A percentile compares a stretch with the other conserved stretches of the same genome.
phyloP scores from a whole-genome alignment of 2,113 vertebrate genomes.

The Triplophysa tibetana region DNA sequence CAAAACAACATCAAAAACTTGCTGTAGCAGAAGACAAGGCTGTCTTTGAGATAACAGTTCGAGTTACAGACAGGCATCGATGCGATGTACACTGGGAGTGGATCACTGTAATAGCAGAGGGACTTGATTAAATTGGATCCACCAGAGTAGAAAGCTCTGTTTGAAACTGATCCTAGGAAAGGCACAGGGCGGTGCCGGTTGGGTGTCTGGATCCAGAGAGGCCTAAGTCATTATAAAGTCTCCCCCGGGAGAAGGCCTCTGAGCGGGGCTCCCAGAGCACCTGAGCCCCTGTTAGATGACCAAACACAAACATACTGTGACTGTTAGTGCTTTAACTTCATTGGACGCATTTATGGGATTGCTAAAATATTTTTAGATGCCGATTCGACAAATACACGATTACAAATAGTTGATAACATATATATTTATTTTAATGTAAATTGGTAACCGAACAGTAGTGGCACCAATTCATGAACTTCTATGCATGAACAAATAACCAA shows the following conservation, averaged over 20 bases:
- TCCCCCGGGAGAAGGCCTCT: constrained; percentile 59
- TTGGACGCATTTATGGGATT: neutral
- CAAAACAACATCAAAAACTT: neutral
- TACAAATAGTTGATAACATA: too few relatives aligned
- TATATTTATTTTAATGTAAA: too few relatives aligned
- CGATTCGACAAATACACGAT: too few relatives aligned
- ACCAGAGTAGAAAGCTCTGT: neutral
- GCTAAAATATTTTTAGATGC: too few relatives aligned
- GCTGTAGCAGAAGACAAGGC: neutral
- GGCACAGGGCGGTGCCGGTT: neutral
- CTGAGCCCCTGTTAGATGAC: constrained; percentile 57
- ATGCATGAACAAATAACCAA: too few relatives aligned
- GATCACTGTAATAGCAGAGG: neutral
- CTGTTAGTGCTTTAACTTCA: neutral
- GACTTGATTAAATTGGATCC: neutral
- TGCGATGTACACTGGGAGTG: neutral
- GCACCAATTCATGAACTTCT: too few relatives aligned
- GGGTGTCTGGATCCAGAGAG: constrained; percentile 18
- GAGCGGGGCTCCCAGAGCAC: constrained; percentile 58
- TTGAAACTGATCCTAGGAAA: constrained; percentile 7
- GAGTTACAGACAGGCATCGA: neutral
- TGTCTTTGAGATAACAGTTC: neutral
- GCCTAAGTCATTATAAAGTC: constrained; percentile 57
- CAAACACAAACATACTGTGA: constrained; percentile 28
- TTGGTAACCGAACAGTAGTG: too few relatives aligned